Base-by-base conservation (phyloP, 2,888 invertebrate genomes). In the Lissonota sp. region DNA sequence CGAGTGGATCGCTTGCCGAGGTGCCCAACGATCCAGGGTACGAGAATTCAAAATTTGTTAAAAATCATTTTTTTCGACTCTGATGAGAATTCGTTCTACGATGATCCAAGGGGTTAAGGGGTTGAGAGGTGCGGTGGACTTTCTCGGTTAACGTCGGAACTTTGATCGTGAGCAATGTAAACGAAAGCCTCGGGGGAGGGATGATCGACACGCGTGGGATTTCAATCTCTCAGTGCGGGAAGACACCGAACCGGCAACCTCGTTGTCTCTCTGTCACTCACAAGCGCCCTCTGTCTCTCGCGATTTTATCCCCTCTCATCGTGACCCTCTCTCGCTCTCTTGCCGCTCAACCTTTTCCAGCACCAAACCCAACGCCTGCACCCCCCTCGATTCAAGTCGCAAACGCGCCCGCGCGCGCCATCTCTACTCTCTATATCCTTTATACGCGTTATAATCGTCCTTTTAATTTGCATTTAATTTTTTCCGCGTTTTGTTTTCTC, bases 1-100 rank as follows among this genome's bases (percentile, higher is more conserved):
- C 94, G 87, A 96, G 96, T 93, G 95, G 96, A 93, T 96, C 97
- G 93, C 96, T 97, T 92, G 96, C 97, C 86, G 98, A 98, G 94
- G 97, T 97, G 94, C 97, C 97, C 93, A 98, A 98, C 95, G 98
- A 98, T 94, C 98, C 98, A 93, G 98, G 98, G 98, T 98, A 96
- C 93, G 94, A 55, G 40, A 53, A 46, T n/a, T 6, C 7, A 44
- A 46, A 39, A 67, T 39, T 10, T 51, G 42, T 66, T 40, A 40
- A n/a, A n/a, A n/a, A n/a, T n/a, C n/a, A 67, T 69, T 67, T 73
- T 78, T 70, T 69, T 67, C n/a, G n/a, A n/a, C n/a, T 44, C 44
- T 93, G 94, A 93, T 83, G 26, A 81, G 51, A 44, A 44, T 66
- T 44, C 57, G 37, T 60, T 40, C 14, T 58, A 49, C 40, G 14